Evolutionary conservation across 2,888 invertebrate genomes (phyloP).

Genomic region (Lepidochrysops patricia): DNA sequence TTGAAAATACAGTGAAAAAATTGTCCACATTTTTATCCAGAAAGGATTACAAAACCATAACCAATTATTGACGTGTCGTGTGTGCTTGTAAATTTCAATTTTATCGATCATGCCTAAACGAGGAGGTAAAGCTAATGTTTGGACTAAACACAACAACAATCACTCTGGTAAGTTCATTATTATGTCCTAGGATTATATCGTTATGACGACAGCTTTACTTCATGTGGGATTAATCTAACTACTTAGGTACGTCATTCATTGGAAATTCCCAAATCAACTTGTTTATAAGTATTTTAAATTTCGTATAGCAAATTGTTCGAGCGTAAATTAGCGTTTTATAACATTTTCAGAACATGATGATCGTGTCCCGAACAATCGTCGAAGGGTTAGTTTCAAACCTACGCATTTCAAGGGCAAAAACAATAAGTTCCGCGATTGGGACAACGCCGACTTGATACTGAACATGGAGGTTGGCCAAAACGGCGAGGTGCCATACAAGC

Average conservation of each 20-base stretch:
- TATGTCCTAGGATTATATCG: no score
- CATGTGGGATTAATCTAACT: not conserved
- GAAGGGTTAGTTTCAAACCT: conserved; percentile 74
- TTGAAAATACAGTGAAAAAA: not conserved
- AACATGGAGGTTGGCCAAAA: conserved; percentile 77
- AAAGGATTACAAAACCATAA: not conserved
- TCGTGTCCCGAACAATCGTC: conserved; percentile 52
- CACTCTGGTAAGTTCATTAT: conserved; percentile 49
- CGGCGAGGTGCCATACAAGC: conserved; percentile 34
- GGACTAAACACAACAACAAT: conserved; percentile 43
- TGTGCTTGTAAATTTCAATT: not conserved
- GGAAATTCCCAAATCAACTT: not conserved
- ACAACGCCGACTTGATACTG: conserved; percentile 60
- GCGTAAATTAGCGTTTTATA: not conserved
- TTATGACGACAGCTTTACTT: not conserved
- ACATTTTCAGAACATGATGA: conserved; percentile 64
- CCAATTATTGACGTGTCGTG: not conserved
- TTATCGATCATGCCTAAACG: conserved; percentile 56
- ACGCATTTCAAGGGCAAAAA: conserved; percentile 59
- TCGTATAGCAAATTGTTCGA: not conserved
- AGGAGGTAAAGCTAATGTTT: conserved; percentile 53
- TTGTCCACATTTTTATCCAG: not conserved
- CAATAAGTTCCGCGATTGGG: conserved; percentile 57
- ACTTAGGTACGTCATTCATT: not conserved
- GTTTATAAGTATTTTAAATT: not conserved